These are phyloP conservation scores for Augiades crinisus DNA, from an alignment of 2,888 invertebrate genomes.

Conservation along the genomic window DNA sequence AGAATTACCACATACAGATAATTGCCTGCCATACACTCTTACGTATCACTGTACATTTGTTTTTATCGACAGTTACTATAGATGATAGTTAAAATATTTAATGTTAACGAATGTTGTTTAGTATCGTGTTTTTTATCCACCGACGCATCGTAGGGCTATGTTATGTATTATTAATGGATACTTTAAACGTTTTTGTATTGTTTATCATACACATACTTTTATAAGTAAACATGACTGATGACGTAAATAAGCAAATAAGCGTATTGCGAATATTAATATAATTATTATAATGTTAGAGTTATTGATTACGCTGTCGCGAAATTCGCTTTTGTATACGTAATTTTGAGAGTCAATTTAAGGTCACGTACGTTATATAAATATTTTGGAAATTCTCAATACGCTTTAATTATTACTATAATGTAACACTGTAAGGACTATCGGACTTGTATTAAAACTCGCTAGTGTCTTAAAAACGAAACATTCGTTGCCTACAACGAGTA, in stretches of 20 bases:
- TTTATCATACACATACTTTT: constrained; percentile 15
- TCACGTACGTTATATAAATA: neutral
- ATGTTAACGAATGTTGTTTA: neutral
- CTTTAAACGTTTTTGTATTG: constrained; percentile 11
- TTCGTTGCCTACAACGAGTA: no score
- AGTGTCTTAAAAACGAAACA: no score
- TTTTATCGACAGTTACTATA: constrained; percentile 5
- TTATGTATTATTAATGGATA: constrained; percentile 10
- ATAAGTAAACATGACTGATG: constrained; percentile 22
- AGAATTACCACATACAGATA: neutral
- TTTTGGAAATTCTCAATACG: neutral
- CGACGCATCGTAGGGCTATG: constrained; percentile 6
- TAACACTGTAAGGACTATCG: neutral
- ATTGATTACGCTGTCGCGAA: neutral
- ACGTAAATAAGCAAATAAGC: constrained; percentile 23
- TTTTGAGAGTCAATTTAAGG: constrained; percentile 15
- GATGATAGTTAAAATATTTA: constrained; percentile 4
- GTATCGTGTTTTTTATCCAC: constrained; percentile 6
- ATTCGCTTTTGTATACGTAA: constrained; percentile 6
- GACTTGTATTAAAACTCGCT: neutral
- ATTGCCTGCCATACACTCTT: neutral
- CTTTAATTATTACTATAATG: neutral
- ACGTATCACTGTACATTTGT: neutral
- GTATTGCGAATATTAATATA: neutral
- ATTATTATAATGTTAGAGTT: constrained; percentile 11